These are phyloP conservation scores for Eremobia ochroleuca DNA, from an alignment of 2,888 invertebrate genomes.

Conservation along the genomic window DNA sequence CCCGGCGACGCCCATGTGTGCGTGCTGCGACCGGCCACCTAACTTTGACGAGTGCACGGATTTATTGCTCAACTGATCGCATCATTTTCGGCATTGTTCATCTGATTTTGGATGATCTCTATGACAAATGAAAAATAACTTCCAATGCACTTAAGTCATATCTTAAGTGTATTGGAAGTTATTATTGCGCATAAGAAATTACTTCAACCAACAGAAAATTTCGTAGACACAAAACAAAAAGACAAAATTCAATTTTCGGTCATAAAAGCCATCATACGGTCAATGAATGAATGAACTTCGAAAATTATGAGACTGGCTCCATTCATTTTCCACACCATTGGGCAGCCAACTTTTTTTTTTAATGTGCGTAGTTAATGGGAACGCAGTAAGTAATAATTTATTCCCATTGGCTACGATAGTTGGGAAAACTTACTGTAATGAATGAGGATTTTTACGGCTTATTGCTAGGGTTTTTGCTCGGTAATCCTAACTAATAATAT, in stretches of 20 bases:
- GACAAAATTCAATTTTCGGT: conserved; percentile 15
- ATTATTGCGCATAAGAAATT: conserved; percentile 13
- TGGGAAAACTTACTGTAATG: conserved; percentile 38
- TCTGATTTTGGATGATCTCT: no score
- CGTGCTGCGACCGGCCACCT: no score
- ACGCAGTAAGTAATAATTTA: conserved; percentile 48
- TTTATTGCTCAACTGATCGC: no score
- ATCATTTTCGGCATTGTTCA: no score
- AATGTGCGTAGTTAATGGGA: conserved; percentile 33
- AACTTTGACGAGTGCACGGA: no score
- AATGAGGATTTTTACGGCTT: conserved; percentile 28
- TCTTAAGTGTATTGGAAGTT: no score
- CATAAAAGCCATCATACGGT: conserved; percentile 27
- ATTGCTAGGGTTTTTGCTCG: neutral
- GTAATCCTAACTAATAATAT: neutral
- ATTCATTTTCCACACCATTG: conserved; percentile 45
- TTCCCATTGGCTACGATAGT: conserved; percentile 36
- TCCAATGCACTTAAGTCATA: neutral
- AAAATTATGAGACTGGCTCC: conserved; percentile 24
- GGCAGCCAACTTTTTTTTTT: conserved; percentile 40
- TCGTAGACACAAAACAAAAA: neutral
- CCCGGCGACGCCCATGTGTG: no score
- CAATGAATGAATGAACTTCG: conserved; percentile 38
- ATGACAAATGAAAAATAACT: no score
- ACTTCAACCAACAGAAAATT: neutral